phyloP scores from a whole-genome alignment of 2,797 vertebrate genomes.

The Cyclopterus lumpus region DNA sequence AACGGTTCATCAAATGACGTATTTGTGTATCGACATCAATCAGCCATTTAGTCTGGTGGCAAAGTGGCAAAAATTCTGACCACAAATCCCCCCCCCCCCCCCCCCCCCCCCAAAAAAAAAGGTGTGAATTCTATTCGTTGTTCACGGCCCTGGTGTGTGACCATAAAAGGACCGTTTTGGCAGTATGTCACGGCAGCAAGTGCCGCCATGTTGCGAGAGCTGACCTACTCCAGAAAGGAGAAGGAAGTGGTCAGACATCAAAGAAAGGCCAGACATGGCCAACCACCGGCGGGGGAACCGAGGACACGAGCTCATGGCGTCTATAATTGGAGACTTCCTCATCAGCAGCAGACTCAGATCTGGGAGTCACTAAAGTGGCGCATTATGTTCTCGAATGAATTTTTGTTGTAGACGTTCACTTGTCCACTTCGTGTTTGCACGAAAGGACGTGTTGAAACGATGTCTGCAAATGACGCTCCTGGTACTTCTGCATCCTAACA shows the following conservation, averaged over 20 bases:
- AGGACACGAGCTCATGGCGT: neutral
- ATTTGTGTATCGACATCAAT: neutral
- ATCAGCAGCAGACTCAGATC: neutral
- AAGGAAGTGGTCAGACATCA: conserved; percentile 29
- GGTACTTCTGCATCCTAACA: too few relatives aligned
- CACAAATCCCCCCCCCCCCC: too few relatives aligned
- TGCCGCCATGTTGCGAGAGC: neutral
- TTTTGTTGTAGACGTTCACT: too few relatives aligned
- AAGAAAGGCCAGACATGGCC: conserved; percentile 6
- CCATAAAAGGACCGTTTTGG: neutral
- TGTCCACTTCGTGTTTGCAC: too few relatives aligned
- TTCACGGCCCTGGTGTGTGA: conserved; percentile 8
- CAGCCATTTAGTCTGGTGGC: neutral
- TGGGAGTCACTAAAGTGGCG: neutral
- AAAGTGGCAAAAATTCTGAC: neutral
- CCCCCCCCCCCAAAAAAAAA: neutral
- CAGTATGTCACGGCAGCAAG: neutral
- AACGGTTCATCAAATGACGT: too few relatives aligned
- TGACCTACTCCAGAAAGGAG: conserved; percentile 12
- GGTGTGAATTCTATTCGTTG: neutral
- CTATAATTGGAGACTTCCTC: conserved; percentile 35
- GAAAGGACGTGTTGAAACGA: too few relatives aligned
- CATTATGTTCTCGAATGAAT: too few relatives aligned
- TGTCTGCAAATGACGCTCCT: too few relatives aligned
- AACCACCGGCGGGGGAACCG: neutral